A percentile compares a stretch with the other conserved stretches of the same genome.
Conservation (phyloP, 2,888 invertebrate species). For the Erannis defoliaria region DNA sequence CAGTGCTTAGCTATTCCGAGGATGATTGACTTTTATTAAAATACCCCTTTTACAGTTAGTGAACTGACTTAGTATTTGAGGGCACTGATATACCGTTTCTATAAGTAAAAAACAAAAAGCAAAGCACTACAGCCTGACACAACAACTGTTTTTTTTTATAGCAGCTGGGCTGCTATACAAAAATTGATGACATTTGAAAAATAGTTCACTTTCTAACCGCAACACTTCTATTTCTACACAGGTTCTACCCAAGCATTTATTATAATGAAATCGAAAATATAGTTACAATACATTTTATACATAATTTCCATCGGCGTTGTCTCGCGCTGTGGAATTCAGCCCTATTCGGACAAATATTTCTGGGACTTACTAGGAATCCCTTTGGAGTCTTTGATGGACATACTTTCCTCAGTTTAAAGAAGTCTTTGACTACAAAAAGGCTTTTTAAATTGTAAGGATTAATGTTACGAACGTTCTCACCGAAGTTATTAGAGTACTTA, state of each 20-base stretch:
- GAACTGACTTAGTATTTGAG: no score
- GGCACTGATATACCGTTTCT: no score
- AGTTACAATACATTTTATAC: neutral
- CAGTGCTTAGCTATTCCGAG: no score
- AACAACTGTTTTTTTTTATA: no score
- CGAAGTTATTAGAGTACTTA: neutral
- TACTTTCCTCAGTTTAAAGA: conserved; percentile 54
- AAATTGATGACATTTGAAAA: no score
- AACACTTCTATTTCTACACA: no score
- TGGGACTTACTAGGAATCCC: conserved; percentile 53
- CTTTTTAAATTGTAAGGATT: conserved; percentile 29
- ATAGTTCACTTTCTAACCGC: no score
- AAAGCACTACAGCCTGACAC: no score
- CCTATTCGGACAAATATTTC: conserved; percentile 54
- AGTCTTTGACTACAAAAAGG: conserved; percentile 32
- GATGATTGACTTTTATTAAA: no score
- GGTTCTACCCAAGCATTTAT: neutral
- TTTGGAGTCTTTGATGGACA: conserved; percentile 57
- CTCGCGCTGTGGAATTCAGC: conserved; percentile 6
- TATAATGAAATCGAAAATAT: neutral
- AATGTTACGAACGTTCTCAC: conserved; percentile 8
- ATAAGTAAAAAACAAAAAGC: no score
- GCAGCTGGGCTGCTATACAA: no score
- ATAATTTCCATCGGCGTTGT: neutral
- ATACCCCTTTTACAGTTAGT: no score